A percentile compares a stretch with the other conserved stretches of the same genome.
These are phyloP conservation scores for Crocidura indochinensis DNA, from an alignment of 2,797 vertebrate genomes.

Conservation along the genomic window DNA sequence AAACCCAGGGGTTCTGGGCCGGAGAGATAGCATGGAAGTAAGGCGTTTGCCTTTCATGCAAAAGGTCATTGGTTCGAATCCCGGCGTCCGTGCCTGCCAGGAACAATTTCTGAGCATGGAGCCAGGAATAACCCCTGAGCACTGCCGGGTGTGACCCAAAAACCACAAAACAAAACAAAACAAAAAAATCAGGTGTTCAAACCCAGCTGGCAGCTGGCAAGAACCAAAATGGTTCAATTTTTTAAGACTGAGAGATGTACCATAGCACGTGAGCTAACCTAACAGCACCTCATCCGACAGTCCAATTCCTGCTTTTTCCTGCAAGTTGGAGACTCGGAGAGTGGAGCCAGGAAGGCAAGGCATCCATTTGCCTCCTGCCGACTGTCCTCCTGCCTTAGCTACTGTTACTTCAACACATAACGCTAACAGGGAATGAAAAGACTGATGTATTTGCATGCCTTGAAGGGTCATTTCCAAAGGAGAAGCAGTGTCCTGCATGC, in stretches of 20 bases:
- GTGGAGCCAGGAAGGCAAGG: neutral
- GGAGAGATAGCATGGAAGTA: too few relatives aligned
- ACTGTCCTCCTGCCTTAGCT: neutral
- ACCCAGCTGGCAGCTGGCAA: neutral
- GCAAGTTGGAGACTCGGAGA: neutral
- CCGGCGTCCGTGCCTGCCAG: too few relatives aligned
- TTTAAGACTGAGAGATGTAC: neutral
- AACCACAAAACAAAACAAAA: too few relatives aligned
- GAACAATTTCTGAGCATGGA: too few relatives aligned
- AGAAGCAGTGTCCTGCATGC: neutral
- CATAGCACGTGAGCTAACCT: neutral
- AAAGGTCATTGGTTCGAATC: too few relatives aligned
- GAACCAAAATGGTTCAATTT: neutral
- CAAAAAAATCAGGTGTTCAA: neutral
- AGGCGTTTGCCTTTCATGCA: too few relatives aligned
- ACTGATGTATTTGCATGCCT: neutral
- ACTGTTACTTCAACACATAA: neutral
- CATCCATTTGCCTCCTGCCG: neutral
- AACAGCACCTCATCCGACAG: neutral
- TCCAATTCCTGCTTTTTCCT: neutral
- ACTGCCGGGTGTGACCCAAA: too few relatives aligned
- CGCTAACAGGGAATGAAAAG: neutral
- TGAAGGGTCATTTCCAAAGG: conserved; percentile 3
- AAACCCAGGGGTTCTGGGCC: conserved; percentile 26
- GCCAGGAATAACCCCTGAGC: too few relatives aligned